Conservation (phyloP, 2,113 vertebrate species). For the Dromiciops gliroides region DNA sequence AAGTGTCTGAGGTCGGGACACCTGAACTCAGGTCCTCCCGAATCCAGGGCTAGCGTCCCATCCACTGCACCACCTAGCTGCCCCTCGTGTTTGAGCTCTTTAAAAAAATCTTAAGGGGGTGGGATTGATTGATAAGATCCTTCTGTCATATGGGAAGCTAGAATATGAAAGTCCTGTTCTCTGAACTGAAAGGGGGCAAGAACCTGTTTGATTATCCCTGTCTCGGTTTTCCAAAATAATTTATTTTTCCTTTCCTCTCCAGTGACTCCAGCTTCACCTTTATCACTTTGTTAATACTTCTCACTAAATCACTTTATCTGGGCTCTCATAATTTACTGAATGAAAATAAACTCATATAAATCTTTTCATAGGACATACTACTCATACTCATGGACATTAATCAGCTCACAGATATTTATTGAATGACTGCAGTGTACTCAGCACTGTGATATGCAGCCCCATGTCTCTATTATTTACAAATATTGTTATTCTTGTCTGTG, state of each 20-base stretch:
- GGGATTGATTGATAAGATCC: not conserved
- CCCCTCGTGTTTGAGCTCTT: constrained; percentile 7
- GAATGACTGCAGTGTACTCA: not conserved
- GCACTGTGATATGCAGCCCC: not conserved
- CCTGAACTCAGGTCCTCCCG: too few species aligned
- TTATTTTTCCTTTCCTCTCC: constrained; percentile 14
- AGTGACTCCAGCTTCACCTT: not conserved
- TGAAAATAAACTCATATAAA: constrained; percentile 5
- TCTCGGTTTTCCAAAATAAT: constrained; percentile 26
- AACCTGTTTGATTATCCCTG: not conserved
- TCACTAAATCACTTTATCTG: not conserved
- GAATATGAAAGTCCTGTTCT: constrained; percentile 42
- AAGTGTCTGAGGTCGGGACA: too few species aligned
- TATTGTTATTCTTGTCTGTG: not conserved
- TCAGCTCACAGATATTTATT: not conserved
- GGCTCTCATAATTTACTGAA: constrained; percentile 23
- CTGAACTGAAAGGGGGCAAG: not conserved
- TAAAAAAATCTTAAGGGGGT: not conserved
- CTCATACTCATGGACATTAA: not conserved
- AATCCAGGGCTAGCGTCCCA: too few species aligned
- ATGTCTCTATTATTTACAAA: not conserved
- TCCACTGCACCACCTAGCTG: too few species aligned
- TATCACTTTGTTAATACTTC: constrained; percentile 29
- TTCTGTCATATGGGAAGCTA: not conserved
- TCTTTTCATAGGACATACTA: not conserved